A percentile compares a stretch with the other conserved stretches of the same genome.
Conservation (phyloP, 2,888 invertebrate species). For the Drosophila nigritarsus region DNA sequence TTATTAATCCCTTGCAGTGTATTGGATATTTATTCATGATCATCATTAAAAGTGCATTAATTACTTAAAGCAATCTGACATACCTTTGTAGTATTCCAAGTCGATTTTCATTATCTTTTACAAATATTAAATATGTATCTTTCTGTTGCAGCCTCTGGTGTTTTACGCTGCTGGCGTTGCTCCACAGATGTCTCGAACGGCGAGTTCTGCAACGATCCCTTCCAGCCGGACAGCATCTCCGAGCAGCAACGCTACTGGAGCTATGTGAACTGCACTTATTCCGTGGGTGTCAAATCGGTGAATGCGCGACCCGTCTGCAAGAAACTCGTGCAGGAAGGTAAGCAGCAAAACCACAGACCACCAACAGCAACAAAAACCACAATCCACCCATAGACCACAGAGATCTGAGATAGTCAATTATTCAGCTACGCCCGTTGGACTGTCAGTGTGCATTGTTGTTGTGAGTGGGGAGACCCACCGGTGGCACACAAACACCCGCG, state of each 20-base stretch:
- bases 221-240: constrained; percentile 86
- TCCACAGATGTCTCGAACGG: constrained; percentile 89
- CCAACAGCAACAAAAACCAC: constrained; percentile 6
- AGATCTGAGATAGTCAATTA: constrained; percentile 36
- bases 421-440: constrained; percentile 40
- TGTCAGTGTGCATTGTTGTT: constrained; percentile 47
- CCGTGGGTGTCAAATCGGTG: constrained; percentile 85
- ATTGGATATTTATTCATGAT: background rate
- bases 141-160: constrained; percentile 86
- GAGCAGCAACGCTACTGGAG: constrained; percentile 85
- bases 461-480: constrained; percentile 53
- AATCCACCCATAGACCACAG: constrained; percentile 8
- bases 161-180: constrained; percentile 91
- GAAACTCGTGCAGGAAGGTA: constrained; percentile 91
- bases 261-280: constrained; percentile 85
- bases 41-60: background rate
- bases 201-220: constrained; percentile 90
- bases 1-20: background rate
- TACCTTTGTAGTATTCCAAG: background rate
- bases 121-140: constrained; percentile 2
- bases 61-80: background rate
- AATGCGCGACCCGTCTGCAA: constrained; percentile 89
- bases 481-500: constrained; percentile 51
- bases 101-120: background rate
- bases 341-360: constrained; percentile 73